Percentiles rank a stretch among this genome's conserved stretches.
Evolutionary conservation across 2,888 invertebrate species (phyloP).

Genomic region (Pyrrhopygopsis socrates): DNA sequence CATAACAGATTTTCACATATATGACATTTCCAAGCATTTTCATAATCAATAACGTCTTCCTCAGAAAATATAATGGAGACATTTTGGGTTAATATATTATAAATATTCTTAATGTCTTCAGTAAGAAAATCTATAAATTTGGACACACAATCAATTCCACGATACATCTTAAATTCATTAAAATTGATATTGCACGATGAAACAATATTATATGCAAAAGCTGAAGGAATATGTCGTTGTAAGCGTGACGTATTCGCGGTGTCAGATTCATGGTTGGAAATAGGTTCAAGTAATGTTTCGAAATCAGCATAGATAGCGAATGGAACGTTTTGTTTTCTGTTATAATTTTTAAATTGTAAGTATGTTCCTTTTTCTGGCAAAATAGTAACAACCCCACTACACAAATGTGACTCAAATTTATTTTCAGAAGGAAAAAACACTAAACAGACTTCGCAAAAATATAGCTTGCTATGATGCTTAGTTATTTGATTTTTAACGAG

Average conservation of each 20-base stretch:
- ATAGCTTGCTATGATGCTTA: background rate
- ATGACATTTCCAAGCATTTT: background rate
- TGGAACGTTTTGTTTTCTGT: background rate
- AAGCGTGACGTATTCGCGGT: background rate
- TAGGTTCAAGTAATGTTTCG: background rate
- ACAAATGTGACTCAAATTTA: no score
- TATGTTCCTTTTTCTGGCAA: background rate
- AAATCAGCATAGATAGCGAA: background rate
- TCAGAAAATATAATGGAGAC: no score
- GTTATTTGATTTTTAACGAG: background rate
- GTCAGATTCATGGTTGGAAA: background rate
- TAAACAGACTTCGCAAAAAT: no score
- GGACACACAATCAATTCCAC: background rate
- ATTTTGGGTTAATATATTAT: no score
- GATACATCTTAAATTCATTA: background rate
- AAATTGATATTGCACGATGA: background rate
- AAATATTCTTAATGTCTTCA: background rate
- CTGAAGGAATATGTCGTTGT: background rate
- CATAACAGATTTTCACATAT: background rate
- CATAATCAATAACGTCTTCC: no score
- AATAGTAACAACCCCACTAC: no score
- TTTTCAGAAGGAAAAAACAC: no score
- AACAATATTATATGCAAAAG: background rate
- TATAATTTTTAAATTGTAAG: background rate
- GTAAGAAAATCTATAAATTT: background rate